A percentile compares a stretch with the other conserved stretches of the same genome.
phyloP scores from a whole-genome alignment of 2,113 vertebrate species.

The Vulpes vulpes region DNA sequence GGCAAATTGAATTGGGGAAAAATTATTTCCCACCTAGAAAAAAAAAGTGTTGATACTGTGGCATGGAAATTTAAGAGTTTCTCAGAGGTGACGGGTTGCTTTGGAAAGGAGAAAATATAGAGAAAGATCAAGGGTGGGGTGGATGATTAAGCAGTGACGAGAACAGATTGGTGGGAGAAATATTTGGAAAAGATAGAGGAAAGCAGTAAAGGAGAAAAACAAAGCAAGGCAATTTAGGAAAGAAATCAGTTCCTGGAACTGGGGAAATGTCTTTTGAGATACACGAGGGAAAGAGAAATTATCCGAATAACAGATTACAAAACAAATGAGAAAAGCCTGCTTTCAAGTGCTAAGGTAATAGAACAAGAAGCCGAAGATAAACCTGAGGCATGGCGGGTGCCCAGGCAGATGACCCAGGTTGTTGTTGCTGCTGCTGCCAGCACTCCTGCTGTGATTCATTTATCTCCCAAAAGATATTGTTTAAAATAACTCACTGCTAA shows the following conservation, averaged over 20 bases:
- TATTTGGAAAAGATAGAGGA: slow-evolving; percentile 24
- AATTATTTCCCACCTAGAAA: not conserved
- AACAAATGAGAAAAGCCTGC: not conserved
- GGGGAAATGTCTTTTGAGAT: not conserved
- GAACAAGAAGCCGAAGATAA: not conserved
- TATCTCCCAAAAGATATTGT: not conserved
- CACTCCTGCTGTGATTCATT: not conserved
- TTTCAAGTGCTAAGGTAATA: not conserved
- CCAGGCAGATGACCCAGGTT: accelerated
- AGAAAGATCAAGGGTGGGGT: not conserved
- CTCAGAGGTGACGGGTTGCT: not conserved
- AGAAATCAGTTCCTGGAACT: not conserved
- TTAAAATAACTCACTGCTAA: not conserved
- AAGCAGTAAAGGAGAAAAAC: not conserved
- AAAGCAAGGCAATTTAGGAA: slow-evolving; percentile 27
- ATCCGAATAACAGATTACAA: slow-evolving; percentile 38
- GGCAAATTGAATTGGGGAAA: not conserved
- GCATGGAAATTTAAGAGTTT: not conserved
- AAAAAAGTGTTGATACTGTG: not conserved
- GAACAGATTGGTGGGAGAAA: not conserved
- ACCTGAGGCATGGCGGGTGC: not conserved
- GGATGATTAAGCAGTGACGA: not conserved
- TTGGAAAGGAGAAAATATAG: slow-evolving; percentile 36
- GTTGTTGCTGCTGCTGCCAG: accelerated
- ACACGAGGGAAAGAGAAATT: not conserved